Evolutionary conservation across 2,888 invertebrate genomes (phyloP).

Genomic region (Orthosia gracilis): DNA sequence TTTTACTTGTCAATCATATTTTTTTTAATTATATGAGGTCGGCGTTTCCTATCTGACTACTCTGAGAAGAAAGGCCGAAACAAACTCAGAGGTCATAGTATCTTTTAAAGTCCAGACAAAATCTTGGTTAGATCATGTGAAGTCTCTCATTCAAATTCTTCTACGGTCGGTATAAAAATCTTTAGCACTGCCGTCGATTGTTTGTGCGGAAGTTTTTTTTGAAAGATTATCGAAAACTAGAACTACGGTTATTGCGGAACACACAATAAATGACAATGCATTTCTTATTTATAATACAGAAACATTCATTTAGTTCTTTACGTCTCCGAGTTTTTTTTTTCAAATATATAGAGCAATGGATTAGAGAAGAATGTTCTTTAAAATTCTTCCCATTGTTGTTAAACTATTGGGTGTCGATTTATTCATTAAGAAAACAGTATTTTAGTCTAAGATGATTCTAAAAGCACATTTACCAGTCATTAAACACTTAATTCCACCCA

Average conservation of each 20-base stretch:
- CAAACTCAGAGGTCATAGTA: no score
- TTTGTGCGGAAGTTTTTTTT: neutral
- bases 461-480: neutral
- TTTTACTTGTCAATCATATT: no score
- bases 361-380: neutral
- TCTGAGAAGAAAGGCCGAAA: no score
- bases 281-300: neutral
- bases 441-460: neutral
- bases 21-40: no score
- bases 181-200: no score
- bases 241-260: neutral
- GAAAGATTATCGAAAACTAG: neutral
- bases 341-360: neutral
- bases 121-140: no score
- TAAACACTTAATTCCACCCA: constrained; percentile 12
- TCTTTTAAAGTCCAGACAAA: no score
- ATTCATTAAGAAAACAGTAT: neutral
- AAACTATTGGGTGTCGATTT: neutral
- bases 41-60: no score
- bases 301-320: neutral
- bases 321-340: neutral
- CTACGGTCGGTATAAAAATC: no score
- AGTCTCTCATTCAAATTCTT: no score
- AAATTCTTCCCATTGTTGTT: neutral
- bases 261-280: neutral